These are phyloP conservation scores for Epizoanthus illoricatus DNA, from an alignment of 92 coral and sea anemone species.

Conservation along the genomic window DNA sequence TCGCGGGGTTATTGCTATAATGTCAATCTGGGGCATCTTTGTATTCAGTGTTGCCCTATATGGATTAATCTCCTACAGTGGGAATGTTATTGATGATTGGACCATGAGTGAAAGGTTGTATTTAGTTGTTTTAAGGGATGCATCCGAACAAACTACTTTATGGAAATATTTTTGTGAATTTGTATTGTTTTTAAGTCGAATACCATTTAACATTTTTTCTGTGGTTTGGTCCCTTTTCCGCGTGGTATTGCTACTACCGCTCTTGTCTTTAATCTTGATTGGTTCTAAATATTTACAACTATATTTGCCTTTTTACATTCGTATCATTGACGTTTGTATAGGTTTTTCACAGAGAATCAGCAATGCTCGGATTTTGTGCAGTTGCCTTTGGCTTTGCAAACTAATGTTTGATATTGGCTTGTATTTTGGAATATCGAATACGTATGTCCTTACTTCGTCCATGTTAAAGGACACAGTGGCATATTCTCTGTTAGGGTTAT, in stretches of 20 bases:
- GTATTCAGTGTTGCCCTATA: neutral
- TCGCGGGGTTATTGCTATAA: neutral
- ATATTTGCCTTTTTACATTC: too few species aligned
- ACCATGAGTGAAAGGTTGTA: too few species aligned
- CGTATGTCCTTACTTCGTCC: neutral
- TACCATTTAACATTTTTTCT: neutral
- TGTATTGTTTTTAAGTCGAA: too few species aligned
- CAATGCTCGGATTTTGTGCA: too few species aligned
- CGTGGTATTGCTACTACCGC: neutral
- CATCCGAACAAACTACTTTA: too few species aligned
- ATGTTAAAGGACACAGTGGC: neutral
- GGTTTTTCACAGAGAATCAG: neutral
- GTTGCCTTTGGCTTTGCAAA: neutral
- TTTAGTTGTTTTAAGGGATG: too few species aligned
- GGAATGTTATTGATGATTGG: too few species aligned
- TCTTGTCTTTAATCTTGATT: too few species aligned
- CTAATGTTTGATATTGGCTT: neutral
- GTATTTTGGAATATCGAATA: neutral
- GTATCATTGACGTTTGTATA: neutral
- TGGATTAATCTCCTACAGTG: neutral
- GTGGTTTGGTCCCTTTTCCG: neutral
- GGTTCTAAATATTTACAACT: too few species aligned
- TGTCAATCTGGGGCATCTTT: neutral
- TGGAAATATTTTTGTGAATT: too few species aligned
- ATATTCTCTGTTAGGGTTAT: neutral